These are phyloP conservation scores for Actinia tenebrosa DNA, from an alignment of 64 coral and sea anemone species.

Conservation along the genomic window DNA sequence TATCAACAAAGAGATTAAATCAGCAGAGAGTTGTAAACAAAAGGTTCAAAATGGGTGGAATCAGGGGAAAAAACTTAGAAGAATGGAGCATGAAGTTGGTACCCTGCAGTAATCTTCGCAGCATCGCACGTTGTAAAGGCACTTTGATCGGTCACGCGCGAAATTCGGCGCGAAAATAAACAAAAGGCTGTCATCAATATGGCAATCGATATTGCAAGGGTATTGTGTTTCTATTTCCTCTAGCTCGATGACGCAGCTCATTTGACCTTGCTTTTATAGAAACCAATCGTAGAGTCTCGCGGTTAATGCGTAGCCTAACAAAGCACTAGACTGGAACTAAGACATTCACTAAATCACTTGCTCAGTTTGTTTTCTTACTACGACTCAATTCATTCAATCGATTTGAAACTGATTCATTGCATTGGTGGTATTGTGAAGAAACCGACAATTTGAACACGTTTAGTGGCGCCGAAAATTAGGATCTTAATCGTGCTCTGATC, in stretches of 20 bases:
- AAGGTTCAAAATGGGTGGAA: neutral
- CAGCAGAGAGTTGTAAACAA: neutral
- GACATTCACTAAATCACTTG: neutral
- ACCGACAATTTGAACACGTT: neutral
- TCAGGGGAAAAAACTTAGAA: neutral
- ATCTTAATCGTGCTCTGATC: neutral
- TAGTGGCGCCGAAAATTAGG: neutral
- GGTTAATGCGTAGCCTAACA: neutral
- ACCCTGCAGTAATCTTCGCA: neutral
- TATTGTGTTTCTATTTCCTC: constrained; percentile 1
- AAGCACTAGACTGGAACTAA: constrained; percentile 14
- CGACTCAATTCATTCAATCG: neutral
- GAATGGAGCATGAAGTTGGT: neutral
- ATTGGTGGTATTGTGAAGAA: neutral
- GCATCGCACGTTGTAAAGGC: neutral
- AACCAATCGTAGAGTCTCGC: neutral
- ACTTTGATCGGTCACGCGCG: neutral
- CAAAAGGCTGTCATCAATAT: neutral
- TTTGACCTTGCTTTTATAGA: neutral
- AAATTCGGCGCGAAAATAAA: constrained; percentile 4
- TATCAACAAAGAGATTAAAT: neutral
- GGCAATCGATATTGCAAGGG: neutral
- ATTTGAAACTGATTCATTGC: neutral
- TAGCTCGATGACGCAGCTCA: neutral
- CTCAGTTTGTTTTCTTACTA: neutral